Base-by-base conservation (phyloP, 2,797 vertebrate genomes). In the Miichthys miiuy region DNA sequence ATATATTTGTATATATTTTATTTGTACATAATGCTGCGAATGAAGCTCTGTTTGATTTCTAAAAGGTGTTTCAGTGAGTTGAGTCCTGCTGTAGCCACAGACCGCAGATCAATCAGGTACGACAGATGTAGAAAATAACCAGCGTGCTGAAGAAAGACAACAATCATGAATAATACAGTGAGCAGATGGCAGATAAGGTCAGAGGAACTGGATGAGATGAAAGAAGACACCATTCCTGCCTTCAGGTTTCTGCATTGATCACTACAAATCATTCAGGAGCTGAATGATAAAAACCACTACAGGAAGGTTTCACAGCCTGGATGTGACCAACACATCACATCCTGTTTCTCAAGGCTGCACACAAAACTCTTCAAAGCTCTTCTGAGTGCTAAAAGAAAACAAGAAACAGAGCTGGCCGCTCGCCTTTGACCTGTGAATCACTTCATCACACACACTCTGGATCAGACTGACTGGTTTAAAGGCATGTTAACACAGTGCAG, bases 251-350 rank as follows among this genome's bases (percentile, higher is more conserved):
- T 42, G 48, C 8, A 38, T 8, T 11, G 46, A 76, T 81, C 68
- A 63, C 74, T 79, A 38, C 5, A 61, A 42, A 27, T 12, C 38
- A 74, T 20, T 73, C 27, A 60, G 41, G 18, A 18, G 27, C 61
- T 30, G 48, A 75, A 38, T 0, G 7, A 6, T 30, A 9, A 16
- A 77, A 64, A 56, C 17, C 23, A 23, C 16, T 9, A 10, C 52
- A 55, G 17, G 52, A 46, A 52, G 42, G 54, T 56, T 72, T 65
- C 61, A 21, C 46, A 34, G 62, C 30, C 46, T 6, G 47, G 2
- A 5, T 13, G 21, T 52, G 69, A 60, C 44, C 50, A 23, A 55
- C 74, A 67, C 68, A 64, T 27, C 46, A 27, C 52, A 9, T 4
- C 2, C 16, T 16, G 21, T 41, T 42, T 69, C 63, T 72, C 34